phyloP scores from a whole-genome alignment of 2,797 vertebrate species.

The Danio kyathit region DNA sequence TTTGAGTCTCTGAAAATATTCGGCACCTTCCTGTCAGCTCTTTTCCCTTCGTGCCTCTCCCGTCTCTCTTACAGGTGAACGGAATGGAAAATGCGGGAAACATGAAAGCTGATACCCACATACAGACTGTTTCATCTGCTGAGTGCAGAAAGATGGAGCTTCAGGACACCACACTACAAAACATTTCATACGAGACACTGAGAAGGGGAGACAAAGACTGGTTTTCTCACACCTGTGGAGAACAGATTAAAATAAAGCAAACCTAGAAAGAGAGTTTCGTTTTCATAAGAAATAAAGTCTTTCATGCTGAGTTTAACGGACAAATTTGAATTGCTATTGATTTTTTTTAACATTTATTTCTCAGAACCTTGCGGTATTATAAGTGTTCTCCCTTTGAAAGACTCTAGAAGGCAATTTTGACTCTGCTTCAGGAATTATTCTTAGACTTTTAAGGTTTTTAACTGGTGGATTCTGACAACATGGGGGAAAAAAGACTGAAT shows the following conservation, averaged over 20 bases:
- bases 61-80: constrained; percentile 30
- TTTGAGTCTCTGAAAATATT: constrained; percentile 43
- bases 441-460: background rate
- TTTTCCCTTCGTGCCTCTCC: constrained; percentile 3
- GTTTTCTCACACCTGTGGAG: constrained; percentile 13
- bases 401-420: background rate
- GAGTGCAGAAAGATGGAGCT: constrained; percentile 69
- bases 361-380: background rate
- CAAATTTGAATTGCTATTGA: constrained; percentile 12
- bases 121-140: constrained; percentile 32
- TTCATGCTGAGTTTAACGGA: constrained; percentile 1
- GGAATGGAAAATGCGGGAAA: constrained; percentile 50
- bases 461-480: background rate
- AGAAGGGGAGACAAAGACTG: background rate
- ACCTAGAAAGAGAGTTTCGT: background rate
- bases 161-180: constrained; percentile 24
- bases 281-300: constrained; percentile 5
- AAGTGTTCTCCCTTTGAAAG: constrained; percentile 18
- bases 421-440: background rate
- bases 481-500: no score
- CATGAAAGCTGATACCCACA: constrained; percentile 47
- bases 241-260: background rate
- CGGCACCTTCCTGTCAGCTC: constrained; percentile 25
- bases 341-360: constrained; percentile 9
- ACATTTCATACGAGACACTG: constrained; percentile 61